These are phyloP conservation scores for Trachelus troglodyta DNA, from an alignment of 2,888 invertebrate species.

Conservation along the genomic window DNA sequence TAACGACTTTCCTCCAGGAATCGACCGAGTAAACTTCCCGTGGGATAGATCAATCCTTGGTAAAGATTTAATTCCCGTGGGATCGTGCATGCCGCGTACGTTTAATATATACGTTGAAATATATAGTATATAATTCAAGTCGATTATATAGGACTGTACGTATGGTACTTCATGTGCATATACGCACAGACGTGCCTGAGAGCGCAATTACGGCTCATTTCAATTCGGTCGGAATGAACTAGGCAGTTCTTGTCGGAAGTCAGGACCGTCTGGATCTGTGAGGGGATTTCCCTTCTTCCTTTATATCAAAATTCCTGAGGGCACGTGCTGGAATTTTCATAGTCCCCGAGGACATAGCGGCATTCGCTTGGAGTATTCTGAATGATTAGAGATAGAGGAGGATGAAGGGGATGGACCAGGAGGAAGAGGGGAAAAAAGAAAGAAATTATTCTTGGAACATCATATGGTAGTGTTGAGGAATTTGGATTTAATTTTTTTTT, in stretches of 20 bases:
- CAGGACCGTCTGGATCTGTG: not conserved
- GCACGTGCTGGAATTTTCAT: conserved; percentile 48
- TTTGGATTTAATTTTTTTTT: conserved; percentile 21
- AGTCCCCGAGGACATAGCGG: not conserved
- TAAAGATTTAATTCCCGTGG: not conserved
- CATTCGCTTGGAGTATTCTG: conserved; percentile 11
- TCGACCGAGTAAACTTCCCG: not conserved
- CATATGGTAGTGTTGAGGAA: not conserved
- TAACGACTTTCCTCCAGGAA: not conserved
- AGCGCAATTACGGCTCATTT: not conserved
- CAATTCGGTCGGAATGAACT: not conserved
- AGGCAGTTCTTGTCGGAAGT: not conserved
- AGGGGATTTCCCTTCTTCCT: conserved; percentile 27
- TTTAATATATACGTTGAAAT: not conserved
- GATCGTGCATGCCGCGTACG: not conserved
- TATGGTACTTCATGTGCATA: not conserved
- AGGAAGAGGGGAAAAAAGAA: not conserved
- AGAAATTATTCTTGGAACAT: not conserved
- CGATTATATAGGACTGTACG: not conserved
- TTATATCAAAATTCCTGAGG: conserved; percentile 56
- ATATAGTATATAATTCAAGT: not conserved
- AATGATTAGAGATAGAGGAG: conserved; percentile 15
- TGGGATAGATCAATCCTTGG: not conserved
- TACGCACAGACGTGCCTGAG: not conserved
- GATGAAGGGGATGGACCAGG: not conserved